Evolutionary conservation across 2,797 vertebrate genomes (phyloP), one percentile per base, ranked within the genome.

Genomic region (Eleutherodactylus coqui): DNA sequence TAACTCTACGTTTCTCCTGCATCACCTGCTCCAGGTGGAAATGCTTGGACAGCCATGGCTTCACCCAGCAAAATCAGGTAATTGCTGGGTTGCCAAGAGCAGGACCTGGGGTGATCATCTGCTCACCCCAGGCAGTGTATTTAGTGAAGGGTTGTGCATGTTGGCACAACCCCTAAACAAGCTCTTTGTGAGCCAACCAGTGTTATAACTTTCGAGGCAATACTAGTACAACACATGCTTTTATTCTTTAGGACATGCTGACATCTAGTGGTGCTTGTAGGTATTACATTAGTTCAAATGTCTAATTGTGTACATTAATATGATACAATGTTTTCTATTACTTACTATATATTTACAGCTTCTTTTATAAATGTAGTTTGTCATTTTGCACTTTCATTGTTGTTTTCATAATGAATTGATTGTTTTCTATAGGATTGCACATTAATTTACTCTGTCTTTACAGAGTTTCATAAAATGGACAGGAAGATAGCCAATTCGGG

Each of bases 251-350:
- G 11, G 29, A 10, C 6, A 6, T 70, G 8, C 32, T 72, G 80
- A 72, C 80, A 51, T 72, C 80, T 82, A 82, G 80, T 72, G 80
- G 67, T 55, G 2, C 8, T 53, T 13, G 5, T 70, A 5, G 41
- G 45, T 72, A 41, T 8, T 82, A 16, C 32, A 27, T 45, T 41
- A 19, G 45, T 10, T 62, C 6, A 13, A 27, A 24, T 13, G 7
- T 55, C 5, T 60, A n/a, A n/a, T n/a, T n/a, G n/a, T n/a, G n/a
- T 13, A 3, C 16, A 17, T 7, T 34, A n/a, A 14, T n/a, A n/a
- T n/a, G n/a, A n/a, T n/a, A n/a, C n/a, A n/a, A n/a, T n/a, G n/a
- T n/a, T n/a, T n/a, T n/a, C n/a, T n/a, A n/a, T n/a, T n/a, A n/a
- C n/a, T n/a, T n/a, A n/a, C n/a, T n/a, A n/a, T n/a, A n/a, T n/a